Evolutionary conservation across 2,797 vertebrate genomes (phyloP).

Genomic region (Mormyrus hasselquistii): DNA sequence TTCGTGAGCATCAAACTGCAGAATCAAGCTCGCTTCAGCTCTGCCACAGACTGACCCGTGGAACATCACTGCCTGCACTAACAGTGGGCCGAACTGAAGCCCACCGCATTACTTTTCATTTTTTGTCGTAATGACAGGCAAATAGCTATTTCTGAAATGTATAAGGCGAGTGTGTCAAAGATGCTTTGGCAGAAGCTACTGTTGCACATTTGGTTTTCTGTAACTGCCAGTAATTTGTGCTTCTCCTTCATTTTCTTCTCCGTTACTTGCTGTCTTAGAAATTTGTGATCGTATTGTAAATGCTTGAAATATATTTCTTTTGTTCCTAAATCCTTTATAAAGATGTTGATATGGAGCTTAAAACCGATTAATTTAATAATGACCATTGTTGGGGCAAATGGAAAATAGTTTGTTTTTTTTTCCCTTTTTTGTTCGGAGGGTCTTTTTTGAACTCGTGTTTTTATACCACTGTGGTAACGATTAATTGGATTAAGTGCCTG

Average conservation of each 20-base stretch:
- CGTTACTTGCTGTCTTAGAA: background rate
- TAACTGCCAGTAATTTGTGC: background rate
- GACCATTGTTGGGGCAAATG: background rate
- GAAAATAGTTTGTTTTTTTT: background rate
- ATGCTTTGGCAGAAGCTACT: background rate
- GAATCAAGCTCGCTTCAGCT: background rate
- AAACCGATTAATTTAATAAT: background rate
- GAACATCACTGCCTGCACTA: background rate
- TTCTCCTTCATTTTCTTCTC: background rate
- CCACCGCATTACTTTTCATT: background rate
- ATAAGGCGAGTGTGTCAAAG: background rate
- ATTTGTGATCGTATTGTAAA: background rate
- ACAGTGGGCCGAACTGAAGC: background rate
- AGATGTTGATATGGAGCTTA: background rate
- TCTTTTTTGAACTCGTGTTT: background rate
- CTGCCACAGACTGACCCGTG: background rate
- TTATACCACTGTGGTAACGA: slow-evolving; percentile 5
- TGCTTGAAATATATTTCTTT: background rate
- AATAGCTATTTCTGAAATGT: background rate
- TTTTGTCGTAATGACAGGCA: background rate
- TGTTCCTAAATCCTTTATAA: background rate
- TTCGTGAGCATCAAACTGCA: background rate
- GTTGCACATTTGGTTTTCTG: background rate
- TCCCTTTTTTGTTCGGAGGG: background rate
- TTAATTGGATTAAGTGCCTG: slow-evolving; percentile 6